Base-by-base conservation (phyloP, 1,140 invertebrate species). In the Paralvinella palmiformis region DNA sequence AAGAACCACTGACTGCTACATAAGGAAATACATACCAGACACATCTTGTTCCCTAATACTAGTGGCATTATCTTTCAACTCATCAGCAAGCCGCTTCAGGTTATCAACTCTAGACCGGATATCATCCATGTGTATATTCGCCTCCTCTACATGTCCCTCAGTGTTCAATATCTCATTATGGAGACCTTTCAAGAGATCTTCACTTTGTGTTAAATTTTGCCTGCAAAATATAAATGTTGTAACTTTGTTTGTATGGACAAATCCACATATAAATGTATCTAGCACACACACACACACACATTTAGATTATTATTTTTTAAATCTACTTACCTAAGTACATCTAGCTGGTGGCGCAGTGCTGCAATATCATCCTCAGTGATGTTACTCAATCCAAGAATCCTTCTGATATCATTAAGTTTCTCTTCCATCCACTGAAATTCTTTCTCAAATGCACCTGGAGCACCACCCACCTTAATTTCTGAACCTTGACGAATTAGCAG, bases 31-130 rank as follows among this genome's bases (percentile, higher is more conserved):
- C 53, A 64, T 69, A 85, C 85, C 94, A 83, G 94, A 91, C 37
- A 97, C 90, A 80, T 97, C 94, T 3, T 89, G 90, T 81, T 96
- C 94, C 78, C 96, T 92, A 31, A 98, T 82, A 73, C 88, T 87
- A 1, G 92, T 96, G 13, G 92, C 92, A 74, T 93, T 92, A 59
- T 88, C 86, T 70, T 89, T 88, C 27, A 98, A 81, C 33, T 88
- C 84, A 56, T 85, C 78, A 1, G 91, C 91, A 68, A 87, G 84
- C 41, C 85, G 79, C 73, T 91, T 88, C 3, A 97, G 82, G 17
- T 84, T 82, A 24, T 88, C 84, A 0, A 89, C 89, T 66, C 88
- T 86, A 44, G 84, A 82, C 73, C 88, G 87, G 36, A 96, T 75
- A n/a, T 85, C 85, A 53, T 88, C 86, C 41, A 97, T 79, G 44